Conservation (phyloP, 2,797 vertebrate genomes). For the Rhabdophis nuchalis region DNA sequence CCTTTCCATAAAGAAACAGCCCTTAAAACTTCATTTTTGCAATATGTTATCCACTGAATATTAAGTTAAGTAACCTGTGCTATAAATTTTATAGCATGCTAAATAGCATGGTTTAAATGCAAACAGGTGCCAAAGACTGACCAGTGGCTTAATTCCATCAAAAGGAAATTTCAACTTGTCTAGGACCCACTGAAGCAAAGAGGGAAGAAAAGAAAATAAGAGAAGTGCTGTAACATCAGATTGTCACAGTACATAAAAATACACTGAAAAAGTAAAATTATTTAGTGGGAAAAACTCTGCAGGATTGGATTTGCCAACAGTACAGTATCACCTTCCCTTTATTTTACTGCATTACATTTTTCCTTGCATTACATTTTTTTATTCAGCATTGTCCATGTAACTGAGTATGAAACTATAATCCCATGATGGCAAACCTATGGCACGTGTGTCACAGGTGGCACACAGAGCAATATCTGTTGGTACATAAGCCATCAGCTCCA, state of each 20-base stretch:
- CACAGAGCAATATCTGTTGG: too few relatives aligned
- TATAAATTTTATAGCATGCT: background rate
- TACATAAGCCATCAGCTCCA: too few relatives aligned
- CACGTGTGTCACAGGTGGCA: too few relatives aligned
- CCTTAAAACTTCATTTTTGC: background rate
- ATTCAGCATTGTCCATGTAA: conserved; percentile 56
- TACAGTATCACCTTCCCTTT: background rate
- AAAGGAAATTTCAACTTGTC: background rate
- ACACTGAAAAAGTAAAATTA: background rate
- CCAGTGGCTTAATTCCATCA: background rate
- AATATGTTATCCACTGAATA: background rate
- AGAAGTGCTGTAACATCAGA: background rate
- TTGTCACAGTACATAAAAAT: background rate
- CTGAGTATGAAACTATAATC: conserved; percentile 68
- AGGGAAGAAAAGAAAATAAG: background rate
- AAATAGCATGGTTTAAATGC: background rate
- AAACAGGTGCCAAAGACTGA: background rate
- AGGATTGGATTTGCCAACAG: background rate
- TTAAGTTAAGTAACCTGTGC: background rate
- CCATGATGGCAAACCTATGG: too few relatives aligned
- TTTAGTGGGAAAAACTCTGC: background rate
- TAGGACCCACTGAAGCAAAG: background rate
- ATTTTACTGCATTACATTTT: conserved; percentile 58
- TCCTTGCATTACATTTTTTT: conserved; percentile 57
- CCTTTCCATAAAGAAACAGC: background rate